These are phyloP conservation scores for Sussaba pulchella DNA, from an alignment of 2,888 invertebrate genomes.

Conservation along the genomic window DNA sequence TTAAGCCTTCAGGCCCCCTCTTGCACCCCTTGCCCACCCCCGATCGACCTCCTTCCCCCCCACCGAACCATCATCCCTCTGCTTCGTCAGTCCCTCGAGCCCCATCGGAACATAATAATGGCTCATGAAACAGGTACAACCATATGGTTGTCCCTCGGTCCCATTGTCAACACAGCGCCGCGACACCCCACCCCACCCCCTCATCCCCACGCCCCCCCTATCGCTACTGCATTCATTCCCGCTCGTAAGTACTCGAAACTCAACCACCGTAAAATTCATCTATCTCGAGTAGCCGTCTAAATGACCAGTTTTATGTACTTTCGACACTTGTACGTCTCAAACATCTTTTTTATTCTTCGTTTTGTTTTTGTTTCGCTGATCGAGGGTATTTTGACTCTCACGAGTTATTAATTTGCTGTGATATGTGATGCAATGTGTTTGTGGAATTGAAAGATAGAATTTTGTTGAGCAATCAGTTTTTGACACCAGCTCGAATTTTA, in stretches of 20 bases:
- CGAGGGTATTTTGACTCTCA: too few relatives aligned
- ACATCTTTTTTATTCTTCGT: slow-evolving; percentile 1
- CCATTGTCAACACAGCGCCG: slow-evolving; percentile 75
- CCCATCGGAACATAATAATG: slow-evolving; percentile 81
- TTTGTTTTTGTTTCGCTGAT: too few relatives aligned
- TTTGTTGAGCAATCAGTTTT: too few relatives aligned
- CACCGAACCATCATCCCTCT: slow-evolving; percentile 18
- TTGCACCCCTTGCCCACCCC: slow-evolving; percentile 56
- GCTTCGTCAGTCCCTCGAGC: slow-evolving; percentile 73
- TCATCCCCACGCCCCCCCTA: too few relatives aligned
- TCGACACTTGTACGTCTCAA: slow-evolving; percentile 22
- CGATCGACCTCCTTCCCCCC: slow-evolving; percentile 35
- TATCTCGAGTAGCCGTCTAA: slow-evolving; percentile 76
- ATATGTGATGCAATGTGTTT: too few relatives aligned
- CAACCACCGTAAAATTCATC: slow-evolving; percentile 82
- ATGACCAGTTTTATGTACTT: slow-evolving; percentile 77
- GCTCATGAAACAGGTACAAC: slow-evolving; percentile 82
- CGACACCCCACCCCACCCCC: too few relatives aligned
- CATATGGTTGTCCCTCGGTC: slow-evolving; percentile 78
- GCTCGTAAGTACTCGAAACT: slow-evolving; percentile 75
- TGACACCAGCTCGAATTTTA: too few relatives aligned
- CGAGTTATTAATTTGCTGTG: too few relatives aligned
- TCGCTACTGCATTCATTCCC: slow-evolving; percentile 63
- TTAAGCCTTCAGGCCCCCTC: slow-evolving; percentile 51
- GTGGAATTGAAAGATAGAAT: too few relatives aligned